Base-by-base conservation (phyloP, 1,140 invertebrate species). In the Lepidotrigona ventralis region DNA sequence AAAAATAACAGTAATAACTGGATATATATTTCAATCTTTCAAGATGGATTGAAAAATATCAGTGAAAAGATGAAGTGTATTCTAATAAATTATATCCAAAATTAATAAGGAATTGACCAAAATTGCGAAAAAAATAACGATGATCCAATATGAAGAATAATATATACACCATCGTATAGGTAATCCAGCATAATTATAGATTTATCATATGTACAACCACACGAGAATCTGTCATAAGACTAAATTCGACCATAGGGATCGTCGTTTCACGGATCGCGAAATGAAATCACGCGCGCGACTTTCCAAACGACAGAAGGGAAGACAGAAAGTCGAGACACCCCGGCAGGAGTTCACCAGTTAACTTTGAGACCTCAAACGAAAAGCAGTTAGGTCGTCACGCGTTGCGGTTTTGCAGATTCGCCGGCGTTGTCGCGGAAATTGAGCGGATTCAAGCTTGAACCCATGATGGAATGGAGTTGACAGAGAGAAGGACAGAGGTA, bases 341-440 rank as follows among this genome's bases (percentile, higher is more conserved):
- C n/a, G n/a, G 56, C 15, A 54, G 63, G 14, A 64, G 17, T 46
- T 21, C 19, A 23, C 51, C 58, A 46, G 54, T 64, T 58, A 74
- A 60, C 80, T 88, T 89, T 88, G 88, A 91, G 90, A 86, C 76
- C 90, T 88, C 89, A 91, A 91, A 91, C 91, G 91, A 91, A 91
- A 91, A 90, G 90, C 88, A 91, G 91, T 91, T 91, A 91, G 91
- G 74, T 86, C 89, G 91, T 91, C 90, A 89, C 90, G 91, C 90
- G 90, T 91, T 91, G 91, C 86, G 91, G 91, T 91, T 87, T 90
- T 51, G 77, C 87, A 81, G 84, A 83, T 83, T 88, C 86, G 83
- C 77, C 68, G 83, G 64, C 83, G 86, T 68, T 76, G 82, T 79
- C 68, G 86, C 86, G 87, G 86, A 91, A 90, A 90, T 91, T 91